Percentiles rank a stretch among this genome's conserved stretches.
Conservation (phyloP, 2,797 vertebrate species). For the Dendrocincla tyrannina region DNA sequence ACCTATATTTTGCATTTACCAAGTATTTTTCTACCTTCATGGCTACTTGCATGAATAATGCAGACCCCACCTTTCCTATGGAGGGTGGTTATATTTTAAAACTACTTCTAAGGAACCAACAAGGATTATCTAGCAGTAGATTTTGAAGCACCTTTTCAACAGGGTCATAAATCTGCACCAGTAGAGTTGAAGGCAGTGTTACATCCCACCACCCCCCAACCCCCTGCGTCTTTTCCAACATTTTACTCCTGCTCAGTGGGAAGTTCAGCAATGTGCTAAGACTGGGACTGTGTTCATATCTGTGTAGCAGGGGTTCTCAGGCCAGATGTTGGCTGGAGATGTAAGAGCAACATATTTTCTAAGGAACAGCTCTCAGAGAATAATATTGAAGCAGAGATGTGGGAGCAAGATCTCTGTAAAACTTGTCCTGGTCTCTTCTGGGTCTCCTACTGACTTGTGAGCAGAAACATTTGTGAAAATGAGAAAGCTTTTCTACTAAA, state of each 20-base stretch:
- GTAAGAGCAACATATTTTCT: neutral
- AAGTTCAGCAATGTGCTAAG: neutral
- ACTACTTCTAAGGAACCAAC: neutral
- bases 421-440: neutral
- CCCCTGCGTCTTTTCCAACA: neutral
- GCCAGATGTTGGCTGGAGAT: constrained; percentile 42
- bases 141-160: neutral
- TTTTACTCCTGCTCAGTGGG: constrained; percentile 3
- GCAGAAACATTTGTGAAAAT: neutral
- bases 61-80: neutral
- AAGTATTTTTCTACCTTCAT: neutral
- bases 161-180: neutral
- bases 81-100: neutral
- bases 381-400: neutral
- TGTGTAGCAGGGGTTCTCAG: neutral
- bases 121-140: neutral
- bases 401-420: neutral
- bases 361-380: neutral
- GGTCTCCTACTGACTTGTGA: neutral
- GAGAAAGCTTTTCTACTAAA: neutral
- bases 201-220: neutral
- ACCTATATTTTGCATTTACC: neutral
- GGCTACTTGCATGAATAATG: neutral
- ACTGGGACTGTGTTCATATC: neutral
- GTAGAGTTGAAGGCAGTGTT: neutral